Evolutionary conservation across 2,888 invertebrate species (phyloP).

Genomic region (Caenorhabditis drosophilae): DNA sequence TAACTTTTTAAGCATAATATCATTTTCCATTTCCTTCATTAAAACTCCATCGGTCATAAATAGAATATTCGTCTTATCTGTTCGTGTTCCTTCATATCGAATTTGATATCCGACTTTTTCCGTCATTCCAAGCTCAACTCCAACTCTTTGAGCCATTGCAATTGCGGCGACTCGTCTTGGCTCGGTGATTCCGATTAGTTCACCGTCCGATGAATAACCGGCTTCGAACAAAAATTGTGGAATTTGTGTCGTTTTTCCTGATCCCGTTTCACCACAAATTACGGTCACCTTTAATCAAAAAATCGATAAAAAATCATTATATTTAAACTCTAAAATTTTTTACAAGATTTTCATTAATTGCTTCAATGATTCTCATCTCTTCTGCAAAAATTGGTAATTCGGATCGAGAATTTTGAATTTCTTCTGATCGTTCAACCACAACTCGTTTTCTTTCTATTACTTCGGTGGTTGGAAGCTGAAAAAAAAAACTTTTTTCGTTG

Average conservation of each 20-base stretch:
- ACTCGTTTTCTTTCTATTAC: conserved; percentile 28
- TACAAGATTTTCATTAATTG: conserved; percentile 85
- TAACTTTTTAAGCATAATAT: conserved; percentile 59
- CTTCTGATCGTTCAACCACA: conserved; percentile 28
- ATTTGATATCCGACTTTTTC: conserved; percentile 87
- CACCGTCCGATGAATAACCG: conserved; percentile 76
- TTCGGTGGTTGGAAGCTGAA: conserved; percentile 28
- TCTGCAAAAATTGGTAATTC: conserved; percentile 81
- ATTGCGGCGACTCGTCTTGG: conserved; percentile 97
- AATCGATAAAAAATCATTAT: too few species aligned
- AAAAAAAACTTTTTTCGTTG: neutral
- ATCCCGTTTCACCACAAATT: conserved; percentile 86
- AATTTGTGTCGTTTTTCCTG: conserved; percentile 97
- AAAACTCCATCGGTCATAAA: conserved; percentile 99
- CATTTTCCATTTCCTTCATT: conserved; percentile 83
- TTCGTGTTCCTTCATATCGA: conserved; percentile 88
- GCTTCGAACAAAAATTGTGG: conserved; percentile 98
- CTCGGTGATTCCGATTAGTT: conserved; percentile 77
- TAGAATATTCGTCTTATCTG: conserved; percentile 87
- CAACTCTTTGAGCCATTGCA: conserved; percentile 91
- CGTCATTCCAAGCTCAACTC: conserved; percentile 82
- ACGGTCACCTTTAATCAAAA: conserved; percentile 76
- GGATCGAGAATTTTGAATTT: conserved; percentile 37
- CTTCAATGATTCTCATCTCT: conserved; percentile 86
- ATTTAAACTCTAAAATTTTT: too few species aligned